phyloP scores from a whole-genome alignment of 1,140 invertebrate species.

The Triops cancriformis region DNA sequence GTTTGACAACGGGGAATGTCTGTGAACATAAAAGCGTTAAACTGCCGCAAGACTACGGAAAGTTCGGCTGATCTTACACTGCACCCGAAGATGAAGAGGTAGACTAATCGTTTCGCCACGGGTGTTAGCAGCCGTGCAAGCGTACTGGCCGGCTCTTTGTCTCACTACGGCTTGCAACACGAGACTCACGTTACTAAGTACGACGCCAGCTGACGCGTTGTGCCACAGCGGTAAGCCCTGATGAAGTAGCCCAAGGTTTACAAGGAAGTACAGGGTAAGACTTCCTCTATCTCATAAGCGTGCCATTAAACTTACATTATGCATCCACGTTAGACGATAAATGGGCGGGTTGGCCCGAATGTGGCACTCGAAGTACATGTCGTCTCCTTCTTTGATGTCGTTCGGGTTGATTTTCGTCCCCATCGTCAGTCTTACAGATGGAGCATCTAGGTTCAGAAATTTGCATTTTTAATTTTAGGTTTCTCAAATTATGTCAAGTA shows the following conservation, averaged over 20 bases:
- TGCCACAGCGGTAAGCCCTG: conserved; percentile 23
- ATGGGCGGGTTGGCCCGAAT: conserved; percentile 77
- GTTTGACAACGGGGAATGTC: conserved; percentile 69
- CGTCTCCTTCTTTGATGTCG: conserved; percentile 84
- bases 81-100: conserved; percentile 62
- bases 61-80: conserved; percentile 56
- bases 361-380: conserved; percentile 88
- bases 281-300: background rate
- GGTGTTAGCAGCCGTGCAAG: conserved; percentile 36
- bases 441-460: conserved; percentile 57
- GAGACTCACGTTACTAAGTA: conserved; percentile 37
- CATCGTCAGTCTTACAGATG: conserved; percentile 66
- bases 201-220: conserved; percentile 33
- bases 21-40: conserved; percentile 38
- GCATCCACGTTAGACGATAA: conserved; percentile 74
- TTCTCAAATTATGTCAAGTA: too few relatives aligned
- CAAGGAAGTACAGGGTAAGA: background rate
- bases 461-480: too few relatives aligned
- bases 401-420: conserved; percentile 77
- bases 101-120: conserved; percentile 37
- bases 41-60: background rate
- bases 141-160: conserved; percentile 33
- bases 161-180: conserved; percentile 34
- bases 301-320: conserved; percentile 49
- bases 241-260: background rate